Conservation (phyloP, 2,113 vertebrate species). For the Anthoscopus minutus region DNA sequence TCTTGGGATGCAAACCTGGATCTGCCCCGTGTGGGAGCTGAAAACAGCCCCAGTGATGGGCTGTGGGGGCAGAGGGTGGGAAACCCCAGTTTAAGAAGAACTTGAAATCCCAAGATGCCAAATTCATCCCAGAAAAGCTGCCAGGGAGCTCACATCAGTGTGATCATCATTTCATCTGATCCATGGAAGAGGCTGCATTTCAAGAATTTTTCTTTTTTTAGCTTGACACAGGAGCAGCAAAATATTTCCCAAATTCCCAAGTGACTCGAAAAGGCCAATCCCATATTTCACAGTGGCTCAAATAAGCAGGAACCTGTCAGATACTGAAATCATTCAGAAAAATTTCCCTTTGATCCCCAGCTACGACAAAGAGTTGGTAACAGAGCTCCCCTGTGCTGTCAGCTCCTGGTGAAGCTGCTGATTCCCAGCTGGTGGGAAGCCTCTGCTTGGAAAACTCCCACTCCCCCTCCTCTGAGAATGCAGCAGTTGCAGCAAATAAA, state of each 20-base stretch:
- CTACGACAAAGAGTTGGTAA: neutral
- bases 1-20: neutral
- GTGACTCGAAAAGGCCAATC: neutral
- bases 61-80: neutral
- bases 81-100: neutral
- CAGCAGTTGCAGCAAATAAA: neutral
- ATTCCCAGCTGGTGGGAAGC: conserved; percentile 14
- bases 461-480: neutral
- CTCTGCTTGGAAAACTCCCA: neutral
- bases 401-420: neutral
- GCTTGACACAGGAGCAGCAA: neutral
- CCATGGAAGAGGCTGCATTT: neutral
- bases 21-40: accelerated
- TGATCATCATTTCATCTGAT: neutral
- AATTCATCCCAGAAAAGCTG: neutral
- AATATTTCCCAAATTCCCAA: neutral
- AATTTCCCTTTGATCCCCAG: neutral
- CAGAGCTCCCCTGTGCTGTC: neutral
- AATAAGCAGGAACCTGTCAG: neutral
- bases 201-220: neutral
- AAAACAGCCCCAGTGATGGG: neutral
- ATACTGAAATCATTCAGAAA: neutral
- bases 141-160: neutral
- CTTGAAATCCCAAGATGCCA: neutral
- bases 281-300: neutral